phyloP scores from a whole-genome alignment of 2,797 vertebrate genomes.

The Oryzias dopingdopingensis region DNA sequence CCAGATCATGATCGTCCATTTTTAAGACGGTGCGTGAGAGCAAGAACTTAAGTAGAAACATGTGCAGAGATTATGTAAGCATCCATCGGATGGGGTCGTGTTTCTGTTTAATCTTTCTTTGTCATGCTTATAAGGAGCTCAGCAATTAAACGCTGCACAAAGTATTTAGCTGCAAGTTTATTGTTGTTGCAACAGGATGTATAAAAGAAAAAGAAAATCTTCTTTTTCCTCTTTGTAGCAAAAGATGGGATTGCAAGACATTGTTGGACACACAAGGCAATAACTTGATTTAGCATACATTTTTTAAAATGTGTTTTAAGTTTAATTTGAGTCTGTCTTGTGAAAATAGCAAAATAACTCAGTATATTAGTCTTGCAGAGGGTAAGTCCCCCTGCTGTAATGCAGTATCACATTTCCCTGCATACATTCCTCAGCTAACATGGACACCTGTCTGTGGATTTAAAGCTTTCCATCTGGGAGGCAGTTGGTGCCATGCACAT shows the following conservation, averaged over 20 bases:
- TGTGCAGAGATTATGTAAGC: not conserved
- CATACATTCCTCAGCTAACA: conserved; percentile 53
- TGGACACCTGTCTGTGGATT: conserved; percentile 72
- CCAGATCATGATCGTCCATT: not conserved
- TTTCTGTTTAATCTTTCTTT: not conserved
- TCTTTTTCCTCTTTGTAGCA: no score
- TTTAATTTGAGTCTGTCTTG: not conserved
- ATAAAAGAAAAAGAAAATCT: no score
- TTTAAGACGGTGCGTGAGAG: not conserved
- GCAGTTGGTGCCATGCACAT: conserved; percentile 30
- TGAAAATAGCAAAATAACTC: not conserved
- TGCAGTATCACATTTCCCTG: conserved; percentile 27
- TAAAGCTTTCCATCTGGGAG: conserved; percentile 40
- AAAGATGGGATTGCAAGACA: no score
- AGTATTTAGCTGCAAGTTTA: no score
- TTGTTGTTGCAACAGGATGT: no score
- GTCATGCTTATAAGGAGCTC: not conserved
- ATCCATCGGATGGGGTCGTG: not conserved
- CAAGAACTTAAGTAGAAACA: not conserved
- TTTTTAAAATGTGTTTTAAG: no score
- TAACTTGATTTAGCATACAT: not conserved
- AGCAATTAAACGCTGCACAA: not conserved
- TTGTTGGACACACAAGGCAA: no score
- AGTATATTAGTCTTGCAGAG: conserved; percentile 5
- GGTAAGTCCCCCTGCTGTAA: conserved; percentile 17